Evolutionary conservation across 2,888 invertebrate species (phyloP), one percentile per base, ranked within the genome.

Genomic region (Heteropelma amictum): DNA sequence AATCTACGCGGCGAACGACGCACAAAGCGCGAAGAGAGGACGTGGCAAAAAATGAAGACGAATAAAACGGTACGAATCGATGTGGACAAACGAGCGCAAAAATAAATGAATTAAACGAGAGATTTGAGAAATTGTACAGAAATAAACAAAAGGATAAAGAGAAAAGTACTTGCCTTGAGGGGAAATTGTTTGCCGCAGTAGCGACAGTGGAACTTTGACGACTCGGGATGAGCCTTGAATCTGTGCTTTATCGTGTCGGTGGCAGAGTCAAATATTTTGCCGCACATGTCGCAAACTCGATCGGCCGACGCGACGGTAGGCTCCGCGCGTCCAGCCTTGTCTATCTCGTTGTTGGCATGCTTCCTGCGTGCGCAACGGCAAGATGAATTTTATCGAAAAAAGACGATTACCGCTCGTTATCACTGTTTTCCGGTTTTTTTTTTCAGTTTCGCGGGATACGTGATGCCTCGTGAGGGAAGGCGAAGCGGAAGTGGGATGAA

Each of bases 121-220:
- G n/a, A n/a, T n/a, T n/a, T n/a, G n/a, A n/a, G n/a, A n/a, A n/a
- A n/a, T n/a, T n/a, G n/a, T 10, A 10, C 30, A 1, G 33, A 33
- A n/a, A 33, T 3, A 33, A 33, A 33, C 33, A 19, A 17, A 4
- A 12, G 42, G 4, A 19, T 19, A 4, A 17, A 4, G 42, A 19
- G 21, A 8, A 3, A 8, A 6, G 8, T 10, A 30, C 49, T 86
- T 88, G 92, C 92, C 90, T 93, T 93, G 84, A 94, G 89, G 3
- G 93, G 93, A 85, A 93, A 94, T 64, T 93, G 92, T 90, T 92
- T 93, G 7, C 93, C 93, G 85, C 94, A 93, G 89, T 92, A 92
- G 26, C 92, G 91, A 76, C 93, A 93, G 85, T 92, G 93, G 86
- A 93, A 91, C 84, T 93, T 93, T n/a, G 70, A 58, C 83, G 92